Conservation (phyloP, 2,888 invertebrate species). For the Patella pellucida region DNA sequence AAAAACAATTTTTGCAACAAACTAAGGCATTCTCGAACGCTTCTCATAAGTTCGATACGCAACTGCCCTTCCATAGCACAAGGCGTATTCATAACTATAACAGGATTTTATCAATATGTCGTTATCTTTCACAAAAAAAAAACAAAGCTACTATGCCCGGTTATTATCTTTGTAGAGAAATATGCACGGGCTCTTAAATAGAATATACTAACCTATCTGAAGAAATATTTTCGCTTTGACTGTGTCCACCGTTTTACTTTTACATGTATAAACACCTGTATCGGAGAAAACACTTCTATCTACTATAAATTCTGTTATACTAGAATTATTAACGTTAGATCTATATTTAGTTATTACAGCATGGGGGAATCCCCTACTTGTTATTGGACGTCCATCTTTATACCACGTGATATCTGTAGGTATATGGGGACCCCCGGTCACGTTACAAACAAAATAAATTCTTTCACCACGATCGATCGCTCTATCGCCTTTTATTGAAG, state of each 20-base stretch:
- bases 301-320: not conserved
- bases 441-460: not conserved
- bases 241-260: not conserved
- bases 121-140: too few relatives aligned
- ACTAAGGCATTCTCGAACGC: too few relatives aligned
- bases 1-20: too few relatives aligned
- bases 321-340: not conserved
- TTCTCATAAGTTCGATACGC: too few relatives aligned
- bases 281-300: slow-evolving; percentile 6
- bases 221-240: not conserved
- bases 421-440: not conserved
- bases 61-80: too few relatives aligned
- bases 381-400: slow-evolving; percentile 1
- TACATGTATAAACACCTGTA: not conserved
- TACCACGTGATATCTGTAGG: slow-evolving; percentile 3
- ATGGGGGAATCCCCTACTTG: not conserved
- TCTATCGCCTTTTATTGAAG: not conserved
- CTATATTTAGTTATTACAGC: not conserved
- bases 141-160: too few relatives aligned
- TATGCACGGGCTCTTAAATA: too few relatives aligned
- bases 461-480: not conserved
- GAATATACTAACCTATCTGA: not conserved
- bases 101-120: too few relatives aligned
- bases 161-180: too few relatives aligned
- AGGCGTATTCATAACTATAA: too few relatives aligned